Evolutionary conservation across 2,888 invertebrate genomes (phyloP), one percentile per base, ranked within the genome.

Genomic region (Philonicus albiceps): DNA sequence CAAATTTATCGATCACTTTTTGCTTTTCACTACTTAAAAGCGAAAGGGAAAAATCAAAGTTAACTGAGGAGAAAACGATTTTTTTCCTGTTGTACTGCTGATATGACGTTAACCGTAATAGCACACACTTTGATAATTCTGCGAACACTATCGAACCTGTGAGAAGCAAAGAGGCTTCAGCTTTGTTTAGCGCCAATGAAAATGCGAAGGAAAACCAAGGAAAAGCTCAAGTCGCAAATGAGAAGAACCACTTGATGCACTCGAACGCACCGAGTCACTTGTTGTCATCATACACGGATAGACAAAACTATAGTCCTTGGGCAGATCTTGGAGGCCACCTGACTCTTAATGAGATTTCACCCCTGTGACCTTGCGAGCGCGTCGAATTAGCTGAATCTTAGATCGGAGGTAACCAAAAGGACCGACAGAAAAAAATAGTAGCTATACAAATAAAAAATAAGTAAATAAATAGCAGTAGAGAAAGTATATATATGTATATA

Each of bases 191-290:
- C 85, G 49, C 75, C 74, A 85, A 85, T 75, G 31, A 19, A 53
- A 75, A 34, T 49, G 13, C 31, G 34, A 75, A 81, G 16, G 49
- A 81, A 49, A 53, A 81, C 16, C 64, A 6, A 55, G 11, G 7
- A 53, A 43, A 75, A 74, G 85, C 53, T 75, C 85, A 85, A 75
- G 73, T 75, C 87, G 88, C 87, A 87, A 88, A 85, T 88, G 87
- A 85, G 86, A 88, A 88, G 87, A 89, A 89, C 89, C 89, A 89
- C 89, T 89, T 89, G 89, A 89, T 89, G 89, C 89, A 89, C 88
- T 88, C 84, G 74, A 72, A 86, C 87, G 86, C 87, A 84, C 78
- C 84, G 73, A 87, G 80, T 88, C 88, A 88, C 86, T 84, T 88
- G 88, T 87, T 86, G 75, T 75, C 73, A 84, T 73, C 40, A 84